phyloP scores from a whole-genome alignment of 2,888 invertebrate genomes.

The Meteorus colon region DNA sequence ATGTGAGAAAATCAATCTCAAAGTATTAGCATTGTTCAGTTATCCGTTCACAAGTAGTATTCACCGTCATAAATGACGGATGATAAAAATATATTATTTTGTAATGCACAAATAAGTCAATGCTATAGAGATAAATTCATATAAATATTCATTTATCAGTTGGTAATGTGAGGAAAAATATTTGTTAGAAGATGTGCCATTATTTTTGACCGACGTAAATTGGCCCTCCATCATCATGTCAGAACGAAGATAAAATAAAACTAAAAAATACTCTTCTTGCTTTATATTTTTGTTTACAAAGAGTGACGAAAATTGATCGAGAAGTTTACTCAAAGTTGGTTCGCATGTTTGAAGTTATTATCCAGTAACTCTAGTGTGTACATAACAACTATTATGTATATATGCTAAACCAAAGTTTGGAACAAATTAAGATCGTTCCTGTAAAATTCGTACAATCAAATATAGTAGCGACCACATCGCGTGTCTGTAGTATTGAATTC shows the following conservation, averaged over 20 bases:
- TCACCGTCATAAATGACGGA: conserved; percentile 60
- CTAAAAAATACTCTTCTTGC: conserved; percentile 43
- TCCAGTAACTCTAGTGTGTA: conserved; percentile 10
- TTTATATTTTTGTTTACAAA: not conserved
- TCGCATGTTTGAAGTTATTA: conserved; percentile 30
- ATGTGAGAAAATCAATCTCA: no score
- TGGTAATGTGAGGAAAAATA: not conserved
- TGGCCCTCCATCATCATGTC: conserved; percentile 60
- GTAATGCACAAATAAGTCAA: not conserved
- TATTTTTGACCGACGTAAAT: conserved; percentile 32
- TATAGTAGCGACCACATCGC: conserved; percentile 23
- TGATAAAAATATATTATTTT: conserved; percentile 59
- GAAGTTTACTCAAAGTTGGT: conserved; percentile 26
- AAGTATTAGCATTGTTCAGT: not conserved
- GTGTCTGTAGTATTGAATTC: not conserved
- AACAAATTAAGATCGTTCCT: conserved; percentile 31
- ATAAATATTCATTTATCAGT: not conserved
- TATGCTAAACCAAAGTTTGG: conserved; percentile 15
- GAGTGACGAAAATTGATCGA: conserved; percentile 13
- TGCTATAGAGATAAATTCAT: not conserved
- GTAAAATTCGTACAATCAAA: conserved; percentile 27
- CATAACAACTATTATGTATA: not conserved
- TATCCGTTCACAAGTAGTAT: conserved; percentile 48
- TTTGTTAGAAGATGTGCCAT: not conserved
- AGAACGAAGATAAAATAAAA: conserved; percentile 60